Evolutionary conservation across 2,888 invertebrate genomes (phyloP).

Genomic region (Apodemia hepburni): DNA sequence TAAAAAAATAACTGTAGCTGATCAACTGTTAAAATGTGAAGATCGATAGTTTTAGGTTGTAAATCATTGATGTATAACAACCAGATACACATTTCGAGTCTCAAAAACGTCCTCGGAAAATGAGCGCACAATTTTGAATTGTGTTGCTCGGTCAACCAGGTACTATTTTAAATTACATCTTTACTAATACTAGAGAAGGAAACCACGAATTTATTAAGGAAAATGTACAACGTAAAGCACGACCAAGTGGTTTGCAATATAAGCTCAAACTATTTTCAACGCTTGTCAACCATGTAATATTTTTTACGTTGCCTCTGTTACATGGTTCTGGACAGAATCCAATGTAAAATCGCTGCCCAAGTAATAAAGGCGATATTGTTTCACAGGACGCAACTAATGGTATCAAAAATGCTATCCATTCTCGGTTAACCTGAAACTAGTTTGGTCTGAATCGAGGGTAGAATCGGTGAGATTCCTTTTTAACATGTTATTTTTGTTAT

Average conservation of each 20-base stretch:
- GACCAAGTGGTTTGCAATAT: not conserved
- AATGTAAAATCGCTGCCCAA: constrained; percentile 12
- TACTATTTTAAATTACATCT: too few relatives aligned
- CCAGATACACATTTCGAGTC: too few relatives aligned
- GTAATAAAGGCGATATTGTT: constrained; percentile 9
- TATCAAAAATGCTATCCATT: not conserved
- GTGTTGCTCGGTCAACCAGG: too few relatives aligned
- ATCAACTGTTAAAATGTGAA: too few relatives aligned
- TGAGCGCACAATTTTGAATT: too few relatives aligned
- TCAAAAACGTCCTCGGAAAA: too few relatives aligned
- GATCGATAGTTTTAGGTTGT: too few relatives aligned
- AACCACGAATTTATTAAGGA: too few relatives aligned
- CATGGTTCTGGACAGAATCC: constrained; percentile 1
- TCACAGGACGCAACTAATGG: constrained; percentile 1
- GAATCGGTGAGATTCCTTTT: not conserved
- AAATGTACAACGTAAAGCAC: not conserved
- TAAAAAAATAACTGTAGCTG: too few relatives aligned
- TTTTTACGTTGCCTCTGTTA: not conserved
- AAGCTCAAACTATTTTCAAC: not conserved
- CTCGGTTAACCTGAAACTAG: not conserved
- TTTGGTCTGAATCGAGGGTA: not conserved
- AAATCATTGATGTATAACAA: too few relatives aligned
- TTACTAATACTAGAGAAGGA: too few relatives aligned
- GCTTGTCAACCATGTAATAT: not conserved
- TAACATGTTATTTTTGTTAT: not conserved